Evolutionary conservation across 2,888 invertebrate genomes (phyloP).

Genomic region (Cephonodes hylas): DNA sequence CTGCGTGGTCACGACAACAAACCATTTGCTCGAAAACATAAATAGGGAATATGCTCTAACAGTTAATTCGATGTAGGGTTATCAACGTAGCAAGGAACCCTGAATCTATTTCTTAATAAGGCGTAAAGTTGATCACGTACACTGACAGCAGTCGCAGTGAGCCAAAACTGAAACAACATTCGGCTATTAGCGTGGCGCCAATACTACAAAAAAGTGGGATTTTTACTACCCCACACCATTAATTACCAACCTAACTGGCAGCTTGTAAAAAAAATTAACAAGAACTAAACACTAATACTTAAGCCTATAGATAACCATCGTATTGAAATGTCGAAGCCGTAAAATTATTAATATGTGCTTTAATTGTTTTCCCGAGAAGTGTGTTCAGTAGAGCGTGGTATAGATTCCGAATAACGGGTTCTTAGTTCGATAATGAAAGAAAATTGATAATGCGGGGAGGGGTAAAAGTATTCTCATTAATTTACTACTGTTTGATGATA

Average conservation of each 20-base stretch:
- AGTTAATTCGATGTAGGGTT: too few relatives aligned
- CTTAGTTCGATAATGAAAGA: too few relatives aligned
- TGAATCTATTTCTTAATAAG: not conserved
- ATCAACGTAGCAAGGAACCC: not conserved
- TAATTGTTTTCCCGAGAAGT: not conserved
- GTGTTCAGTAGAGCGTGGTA: not conserved
- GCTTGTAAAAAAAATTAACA: not conserved
- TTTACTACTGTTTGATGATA: too few relatives aligned
- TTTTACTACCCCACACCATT: not conserved
- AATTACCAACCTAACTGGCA: not conserved
- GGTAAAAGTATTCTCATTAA: too few relatives aligned
- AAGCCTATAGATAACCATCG: too few relatives aligned
- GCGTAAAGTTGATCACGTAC: slow-evolving; percentile 4
- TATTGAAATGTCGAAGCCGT: not conserved
- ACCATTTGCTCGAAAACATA: too few relatives aligned
- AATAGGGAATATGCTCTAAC: too few relatives aligned
- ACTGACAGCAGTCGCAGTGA: not conserved
- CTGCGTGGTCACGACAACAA: not conserved
- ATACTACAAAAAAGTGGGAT: not conserved
- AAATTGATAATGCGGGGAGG: too few relatives aligned
- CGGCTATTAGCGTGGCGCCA: slow-evolving; percentile 1
- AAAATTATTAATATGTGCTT: not conserved
- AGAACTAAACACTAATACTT: not conserved
- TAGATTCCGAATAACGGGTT: too few relatives aligned
- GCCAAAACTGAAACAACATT: not conserved